phyloP scores from a whole-genome alignment of 2,888 invertebrate species.

The Romanomermis culicivorax region DNA sequence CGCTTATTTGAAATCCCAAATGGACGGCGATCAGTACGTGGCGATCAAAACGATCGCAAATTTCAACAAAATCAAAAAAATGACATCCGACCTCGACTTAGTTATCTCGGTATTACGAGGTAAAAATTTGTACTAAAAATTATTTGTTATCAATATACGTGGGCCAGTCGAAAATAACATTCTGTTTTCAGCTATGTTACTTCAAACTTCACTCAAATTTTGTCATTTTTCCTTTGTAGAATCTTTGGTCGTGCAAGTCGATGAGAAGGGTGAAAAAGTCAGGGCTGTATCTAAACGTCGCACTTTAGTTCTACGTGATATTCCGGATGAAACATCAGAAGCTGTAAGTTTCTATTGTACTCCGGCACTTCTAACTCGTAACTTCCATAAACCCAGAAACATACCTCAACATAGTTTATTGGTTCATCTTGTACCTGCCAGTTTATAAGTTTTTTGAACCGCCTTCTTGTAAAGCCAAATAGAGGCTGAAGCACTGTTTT shows the following conservation, averaged over 20 bases:
- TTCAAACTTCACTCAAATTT: not conserved
- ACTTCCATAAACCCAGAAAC: too few species aligned
- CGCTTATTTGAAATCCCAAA: slow-evolving; percentile 67
- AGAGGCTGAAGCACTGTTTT: too few species aligned
- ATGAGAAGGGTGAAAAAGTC: slow-evolving; percentile 61
- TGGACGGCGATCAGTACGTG: slow-evolving; percentile 80
- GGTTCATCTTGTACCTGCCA: too few species aligned
- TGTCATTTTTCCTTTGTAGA: slow-evolving; percentile 33
- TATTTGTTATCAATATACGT: not conserved
- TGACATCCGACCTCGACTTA: slow-evolving; percentile 58
- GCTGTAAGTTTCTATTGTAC: slow-evolving; percentile 35
- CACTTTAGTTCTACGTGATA: slow-evolving; percentile 65
- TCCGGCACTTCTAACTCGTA: too few species aligned
- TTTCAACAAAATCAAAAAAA: slow-evolving; percentile 63
- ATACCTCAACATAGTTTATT: too few species aligned
- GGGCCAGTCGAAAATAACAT: too few species aligned
- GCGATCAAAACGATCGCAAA: slow-evolving; percentile 69
- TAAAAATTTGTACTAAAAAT: slow-evolving; percentile 20
- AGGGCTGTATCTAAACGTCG: slow-evolving; percentile 65
- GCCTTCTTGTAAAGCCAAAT: too few species aligned
- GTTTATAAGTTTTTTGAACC: too few species aligned
- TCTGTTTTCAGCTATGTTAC: not conserved
- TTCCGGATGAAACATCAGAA: slow-evolving; percentile 55
- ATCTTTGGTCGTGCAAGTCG: slow-evolving; percentile 65
- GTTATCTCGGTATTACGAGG: slow-evolving; percentile 59